Conservation (phyloP, 2,888 invertebrate species). For the Chymomyza amoena region DNA sequence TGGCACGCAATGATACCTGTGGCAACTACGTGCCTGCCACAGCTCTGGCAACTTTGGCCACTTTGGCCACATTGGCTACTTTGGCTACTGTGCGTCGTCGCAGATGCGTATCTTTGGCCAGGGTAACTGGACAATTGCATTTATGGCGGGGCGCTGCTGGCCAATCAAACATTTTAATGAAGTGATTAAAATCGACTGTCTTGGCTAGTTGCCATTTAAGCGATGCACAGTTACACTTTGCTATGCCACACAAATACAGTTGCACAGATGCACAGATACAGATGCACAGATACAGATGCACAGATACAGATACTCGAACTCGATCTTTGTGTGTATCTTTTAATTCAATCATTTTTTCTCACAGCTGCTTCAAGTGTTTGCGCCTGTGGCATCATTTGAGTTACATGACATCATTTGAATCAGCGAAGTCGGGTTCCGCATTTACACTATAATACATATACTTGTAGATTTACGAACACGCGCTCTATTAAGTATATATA, state of each 20-base stretch:
- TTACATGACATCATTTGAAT: conserved; percentile 61
- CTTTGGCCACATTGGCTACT: background rate
- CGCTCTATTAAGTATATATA: background rate
- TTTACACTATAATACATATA: background rate
- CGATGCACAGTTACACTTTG: conserved; percentile 62
- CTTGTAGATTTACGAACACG: background rate
- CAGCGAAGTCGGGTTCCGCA: conserved; percentile 23
- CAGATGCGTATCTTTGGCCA: conserved; percentile 61
- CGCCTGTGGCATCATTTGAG: conserved; percentile 49
- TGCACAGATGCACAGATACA: no score
- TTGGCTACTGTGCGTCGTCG: conserved; percentile 37
- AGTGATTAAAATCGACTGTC: conserved; percentile 71
- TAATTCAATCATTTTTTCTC: conserved; percentile 69
- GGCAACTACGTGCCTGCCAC: conserved; percentile 6
- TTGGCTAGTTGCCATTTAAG: conserved; percentile 14
- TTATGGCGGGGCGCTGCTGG: conserved; percentile 6
- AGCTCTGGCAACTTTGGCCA: conserved; percentile 12
- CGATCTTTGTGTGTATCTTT: conserved; percentile 40
- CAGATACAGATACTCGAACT: no score
- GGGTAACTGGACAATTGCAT: conserved; percentile 4
- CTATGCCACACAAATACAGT: conserved; percentile 8
- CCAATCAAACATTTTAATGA: conserved; percentile 68
- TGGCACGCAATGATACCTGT: conserved; percentile 59
- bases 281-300: background rate
- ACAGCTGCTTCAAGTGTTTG: conserved; percentile 36